phyloP scores from a whole-genome alignment of 2,797 vertebrate genomes.

The Ctenochaetus hawaiiensis region DNA sequence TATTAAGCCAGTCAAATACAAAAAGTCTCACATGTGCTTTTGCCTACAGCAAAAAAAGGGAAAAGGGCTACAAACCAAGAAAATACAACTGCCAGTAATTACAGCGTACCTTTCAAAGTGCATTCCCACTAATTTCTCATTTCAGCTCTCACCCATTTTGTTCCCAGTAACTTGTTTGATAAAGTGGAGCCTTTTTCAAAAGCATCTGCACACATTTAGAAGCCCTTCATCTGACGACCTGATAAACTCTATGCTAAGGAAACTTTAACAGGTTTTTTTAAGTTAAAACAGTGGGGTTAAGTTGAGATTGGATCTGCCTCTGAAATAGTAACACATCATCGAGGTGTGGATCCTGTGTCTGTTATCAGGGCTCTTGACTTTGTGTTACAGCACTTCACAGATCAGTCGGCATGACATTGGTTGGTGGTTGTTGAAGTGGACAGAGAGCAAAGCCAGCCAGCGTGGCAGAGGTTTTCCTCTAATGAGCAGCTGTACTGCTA shows the following conservation, averaged over 20 bases:
- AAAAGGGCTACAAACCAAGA: constrained; percentile 77
- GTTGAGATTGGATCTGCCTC: constrained; percentile 33
- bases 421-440: constrained; percentile 51
- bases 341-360: constrained; percentile 26
- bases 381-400: constrained; percentile 57
- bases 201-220: constrained; percentile 52
- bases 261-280: constrained; percentile 26
- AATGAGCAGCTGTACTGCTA: constrained; percentile 34
- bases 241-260: constrained; percentile 35
- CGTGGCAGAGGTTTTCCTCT: constrained; percentile 37
- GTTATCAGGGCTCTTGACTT: constrained; percentile 12
- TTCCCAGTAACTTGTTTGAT: constrained; percentile 60
- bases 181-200: constrained; percentile 57
- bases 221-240: constrained; percentile 67
- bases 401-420: constrained; percentile 19
- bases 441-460: constrained; percentile 47
- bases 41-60: constrained; percentile 80
- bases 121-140: constrained; percentile 74
- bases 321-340: constrained; percentile 22
- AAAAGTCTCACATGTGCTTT: constrained; percentile 89
- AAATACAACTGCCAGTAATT: constrained; percentile 84
- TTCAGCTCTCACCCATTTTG: constrained; percentile 70
- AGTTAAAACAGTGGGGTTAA: constrained; percentile 41
- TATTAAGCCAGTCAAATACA: constrained; percentile 91
- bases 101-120: constrained; percentile 83